Conservation (phyloP, 2,888 invertebrate species). For the Fragum fragum region DNA sequence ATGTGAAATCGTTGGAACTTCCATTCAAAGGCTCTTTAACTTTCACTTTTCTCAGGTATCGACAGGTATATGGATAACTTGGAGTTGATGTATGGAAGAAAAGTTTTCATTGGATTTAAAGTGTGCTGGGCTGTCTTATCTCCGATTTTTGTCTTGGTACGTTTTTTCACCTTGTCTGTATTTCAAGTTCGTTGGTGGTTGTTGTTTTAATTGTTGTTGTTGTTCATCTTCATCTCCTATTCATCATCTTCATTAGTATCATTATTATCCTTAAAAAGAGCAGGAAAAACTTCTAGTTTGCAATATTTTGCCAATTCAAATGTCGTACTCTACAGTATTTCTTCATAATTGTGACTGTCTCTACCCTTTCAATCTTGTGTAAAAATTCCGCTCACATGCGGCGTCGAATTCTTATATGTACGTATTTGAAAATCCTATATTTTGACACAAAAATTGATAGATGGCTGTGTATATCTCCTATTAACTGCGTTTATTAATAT, state of each 20-base stretch:
- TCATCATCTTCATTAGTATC: too few relatives aligned
- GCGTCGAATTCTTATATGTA: too few relatives aligned
- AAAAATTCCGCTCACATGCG: too few relatives aligned
- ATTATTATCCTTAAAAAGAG: not conserved
- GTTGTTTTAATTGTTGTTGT: not conserved
- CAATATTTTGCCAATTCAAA: too few relatives aligned
- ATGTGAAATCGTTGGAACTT: not conserved
- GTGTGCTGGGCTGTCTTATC: conserved; percentile 5
- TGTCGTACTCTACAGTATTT: too few relatives aligned
- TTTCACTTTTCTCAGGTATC: not conserved
- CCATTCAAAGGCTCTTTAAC: not conserved
- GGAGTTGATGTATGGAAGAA: conserved; percentile 14
- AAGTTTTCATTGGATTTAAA: conserved; percentile 6
- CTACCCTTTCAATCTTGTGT: too few relatives aligned
- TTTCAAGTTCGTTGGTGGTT: not conserved
- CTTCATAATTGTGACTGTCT: too few relatives aligned
- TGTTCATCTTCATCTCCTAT: not conserved
- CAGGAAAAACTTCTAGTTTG: too few relatives aligned
- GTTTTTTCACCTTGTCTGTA: not conserved
- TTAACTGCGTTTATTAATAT: too few relatives aligned
- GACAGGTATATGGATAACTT: conserved; percentile 4
- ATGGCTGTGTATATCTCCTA: too few relatives aligned
- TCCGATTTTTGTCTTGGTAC: conserved; percentile 2
- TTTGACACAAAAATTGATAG: too few relatives aligned
- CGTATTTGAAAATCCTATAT: too few relatives aligned